phyloP scores from a whole-genome alignment of 2,888 invertebrate species.

The Aporophyla lueneburgensis region DNA sequence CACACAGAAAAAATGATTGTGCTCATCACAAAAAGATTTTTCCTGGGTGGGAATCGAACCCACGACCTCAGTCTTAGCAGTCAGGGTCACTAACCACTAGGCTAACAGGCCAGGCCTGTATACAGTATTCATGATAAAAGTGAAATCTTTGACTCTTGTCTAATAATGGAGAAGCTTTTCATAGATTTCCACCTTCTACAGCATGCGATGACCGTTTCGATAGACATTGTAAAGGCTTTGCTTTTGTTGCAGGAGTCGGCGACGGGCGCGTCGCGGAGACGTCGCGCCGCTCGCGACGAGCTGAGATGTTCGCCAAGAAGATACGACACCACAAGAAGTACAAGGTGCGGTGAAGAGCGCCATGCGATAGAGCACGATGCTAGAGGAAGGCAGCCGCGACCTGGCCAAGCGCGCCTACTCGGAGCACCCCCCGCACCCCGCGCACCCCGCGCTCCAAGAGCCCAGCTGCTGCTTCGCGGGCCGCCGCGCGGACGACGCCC shows the following conservation, averaged over 20 bases:
- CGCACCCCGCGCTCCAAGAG: constrained; percentile 50
- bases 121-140: not conserved
- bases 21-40: too few species aligned
- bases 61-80: too few species aligned
- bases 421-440: constrained; percentile 6
- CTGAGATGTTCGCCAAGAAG: constrained; percentile 77
- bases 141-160: not conserved
- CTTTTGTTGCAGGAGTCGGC: constrained; percentile 36
- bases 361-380: constrained; percentile 71
- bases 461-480: constrained; percentile 72
- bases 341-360: constrained; percentile 78
- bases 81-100: too few species aligned
- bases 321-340: constrained; percentile 80
- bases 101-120: too few species aligned
- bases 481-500: constrained; percentile 67
- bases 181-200: not conserved
- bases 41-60: too few species aligned
- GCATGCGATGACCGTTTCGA: not conserved
- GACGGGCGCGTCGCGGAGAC: constrained; percentile 13
- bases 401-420: constrained; percentile 49
- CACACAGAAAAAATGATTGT: too few species aligned
- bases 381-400: constrained; percentile 70
- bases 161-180: not conserved
- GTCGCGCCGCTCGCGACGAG: constrained; percentile 14
- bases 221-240: not conserved